phyloP scores from a whole-genome alignment of 2,797 vertebrate genomes.

The Ceryle rudis region DNA sequence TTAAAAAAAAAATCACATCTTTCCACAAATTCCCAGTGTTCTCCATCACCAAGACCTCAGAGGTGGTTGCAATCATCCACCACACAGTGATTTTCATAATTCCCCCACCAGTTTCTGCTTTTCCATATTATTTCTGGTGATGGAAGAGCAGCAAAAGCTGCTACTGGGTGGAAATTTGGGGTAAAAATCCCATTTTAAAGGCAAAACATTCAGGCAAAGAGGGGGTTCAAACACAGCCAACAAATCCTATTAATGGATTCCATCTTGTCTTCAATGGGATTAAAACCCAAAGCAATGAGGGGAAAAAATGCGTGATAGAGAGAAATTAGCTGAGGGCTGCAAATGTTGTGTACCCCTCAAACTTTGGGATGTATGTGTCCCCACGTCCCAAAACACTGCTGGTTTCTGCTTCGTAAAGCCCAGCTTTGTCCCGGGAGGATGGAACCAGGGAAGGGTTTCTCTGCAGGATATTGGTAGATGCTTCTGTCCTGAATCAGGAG shows the following conservation, averaged over 20 bases:
- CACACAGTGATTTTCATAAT: fast-evolving
- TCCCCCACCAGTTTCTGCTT: background rate
- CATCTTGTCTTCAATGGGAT: background rate
- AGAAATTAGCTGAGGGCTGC: background rate
- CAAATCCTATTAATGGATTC: background rate
- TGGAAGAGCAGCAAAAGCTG: background rate
- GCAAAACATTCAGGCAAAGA: background rate
- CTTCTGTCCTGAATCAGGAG: background rate
- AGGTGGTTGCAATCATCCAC: background rate
- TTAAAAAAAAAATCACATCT: background rate
- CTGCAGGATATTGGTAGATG: background rate
- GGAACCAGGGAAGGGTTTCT: background rate
- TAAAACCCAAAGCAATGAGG: fast-evolving
- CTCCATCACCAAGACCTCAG: fast-evolving
- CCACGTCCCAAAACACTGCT: fast-evolving
- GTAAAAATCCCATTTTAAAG: background rate
- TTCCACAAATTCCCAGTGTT: background rate
- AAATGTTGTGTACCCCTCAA: background rate
- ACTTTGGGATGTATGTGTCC: background rate
- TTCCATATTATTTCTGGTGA: background rate
- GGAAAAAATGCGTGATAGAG: background rate
- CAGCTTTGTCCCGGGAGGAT: background rate
- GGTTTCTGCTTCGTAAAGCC: background rate
- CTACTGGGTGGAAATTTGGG: background rate
- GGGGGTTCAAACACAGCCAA: background rate